These are phyloP conservation scores for Pseudopleuronectes americanus DNA, from an alignment of 2,797 vertebrate species.

Conservation along the genomic window DNA sequence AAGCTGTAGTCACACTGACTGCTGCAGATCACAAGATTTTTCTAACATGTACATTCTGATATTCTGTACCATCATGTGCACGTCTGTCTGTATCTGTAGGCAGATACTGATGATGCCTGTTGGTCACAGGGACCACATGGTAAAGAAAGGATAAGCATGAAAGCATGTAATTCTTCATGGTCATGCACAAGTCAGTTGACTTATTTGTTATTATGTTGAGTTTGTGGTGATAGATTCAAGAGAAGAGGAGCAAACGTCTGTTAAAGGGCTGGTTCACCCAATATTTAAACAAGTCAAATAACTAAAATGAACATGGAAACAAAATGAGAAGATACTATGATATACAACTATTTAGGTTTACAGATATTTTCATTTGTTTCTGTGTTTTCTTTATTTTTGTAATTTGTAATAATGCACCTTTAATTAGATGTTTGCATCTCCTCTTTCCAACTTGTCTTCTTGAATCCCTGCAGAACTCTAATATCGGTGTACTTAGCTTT, in stretches of 20 bases:
- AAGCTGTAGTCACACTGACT: no score
- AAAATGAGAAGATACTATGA: no score
- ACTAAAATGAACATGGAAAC: background rate
- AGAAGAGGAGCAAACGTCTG: background rate
- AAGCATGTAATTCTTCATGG: background rate
- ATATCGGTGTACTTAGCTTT: background rate
- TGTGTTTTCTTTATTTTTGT: no score
- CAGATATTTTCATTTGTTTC: no score
- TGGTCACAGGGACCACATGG: slow-evolving; percentile 4
- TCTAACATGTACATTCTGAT: no score
- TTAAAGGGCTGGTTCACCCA: background rate
- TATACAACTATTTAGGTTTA: no score
- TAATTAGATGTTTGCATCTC: no score
- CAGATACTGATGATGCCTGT: background rate
- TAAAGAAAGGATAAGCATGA: background rate
- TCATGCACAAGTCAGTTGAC: background rate
- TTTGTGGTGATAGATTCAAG: background rate
- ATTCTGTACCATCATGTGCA: background rate
- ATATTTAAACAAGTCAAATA: background rate
- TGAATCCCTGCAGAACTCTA: background rate
- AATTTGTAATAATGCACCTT: no score
- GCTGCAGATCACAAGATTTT: no score
- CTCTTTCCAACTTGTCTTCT: background rate
- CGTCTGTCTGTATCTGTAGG: background rate
- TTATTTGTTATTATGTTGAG: background rate